These are phyloP conservation scores for Drosophila paramelanica DNA, from an alignment of 2,888 invertebrate species.

Conservation along the genomic window DNA sequence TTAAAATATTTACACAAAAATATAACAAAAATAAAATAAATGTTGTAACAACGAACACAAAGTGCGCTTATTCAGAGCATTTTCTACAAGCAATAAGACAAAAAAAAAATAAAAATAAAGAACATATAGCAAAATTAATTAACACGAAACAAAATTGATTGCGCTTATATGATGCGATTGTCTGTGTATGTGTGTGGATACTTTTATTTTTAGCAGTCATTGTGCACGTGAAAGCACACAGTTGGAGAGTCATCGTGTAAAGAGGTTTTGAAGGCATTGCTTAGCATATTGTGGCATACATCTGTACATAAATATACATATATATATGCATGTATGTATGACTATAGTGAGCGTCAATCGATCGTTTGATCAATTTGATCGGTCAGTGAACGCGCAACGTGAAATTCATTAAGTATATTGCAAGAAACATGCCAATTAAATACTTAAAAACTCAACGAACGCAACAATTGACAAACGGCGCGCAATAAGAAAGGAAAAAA, in stretches of 20 bases:
- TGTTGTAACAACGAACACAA: slow-evolving; percentile 45
- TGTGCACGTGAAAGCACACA: slow-evolving; percentile 67
- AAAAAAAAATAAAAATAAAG: slow-evolving; percentile 22
- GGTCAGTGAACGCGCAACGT: slow-evolving; percentile 68
- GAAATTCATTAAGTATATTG: slow-evolving; percentile 67
- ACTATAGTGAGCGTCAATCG: slow-evolving; percentile 5
- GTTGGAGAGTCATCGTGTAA: slow-evolving; percentile 33
- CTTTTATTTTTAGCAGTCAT: slow-evolving; percentile 57
- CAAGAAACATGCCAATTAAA: slow-evolving; percentile 68
- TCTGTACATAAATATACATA: background rate
- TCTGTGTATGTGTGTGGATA: slow-evolving; percentile 12
- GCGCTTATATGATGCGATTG: slow-evolving; percentile 42
- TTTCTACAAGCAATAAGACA: slow-evolving; percentile 19
- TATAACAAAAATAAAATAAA: slow-evolving; percentile 3
- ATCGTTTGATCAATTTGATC: slow-evolving; percentile 28
- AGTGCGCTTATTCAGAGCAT: slow-evolving; percentile 39
- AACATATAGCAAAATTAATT: slow-evolving; percentile 64
- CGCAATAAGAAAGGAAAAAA: slow-evolving; percentile 26
- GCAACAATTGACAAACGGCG: slow-evolving; percentile 52
- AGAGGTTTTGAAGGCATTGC: slow-evolving; percentile 17
- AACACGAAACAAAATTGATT: slow-evolving; percentile 66
- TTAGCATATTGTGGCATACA: background rate
- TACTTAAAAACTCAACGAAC: slow-evolving; percentile 35
- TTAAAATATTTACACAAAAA: slow-evolving; percentile 69
- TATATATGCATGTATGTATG: slow-evolving; percentile 1